Conservation (phyloP, 2,888 invertebrate genomes). For the Steromphala cineraria region DNA sequence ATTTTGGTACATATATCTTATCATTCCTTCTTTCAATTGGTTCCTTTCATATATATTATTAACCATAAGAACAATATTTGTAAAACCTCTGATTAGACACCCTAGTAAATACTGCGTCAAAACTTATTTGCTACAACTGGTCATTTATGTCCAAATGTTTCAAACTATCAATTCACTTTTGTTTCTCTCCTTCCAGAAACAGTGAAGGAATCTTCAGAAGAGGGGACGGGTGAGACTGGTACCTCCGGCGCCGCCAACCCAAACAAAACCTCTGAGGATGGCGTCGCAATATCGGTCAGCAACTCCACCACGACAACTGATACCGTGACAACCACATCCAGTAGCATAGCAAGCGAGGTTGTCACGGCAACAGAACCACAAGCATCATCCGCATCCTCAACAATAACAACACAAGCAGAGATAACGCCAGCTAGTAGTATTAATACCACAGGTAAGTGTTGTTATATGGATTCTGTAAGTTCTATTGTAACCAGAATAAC, state of each 20-base stretch:
- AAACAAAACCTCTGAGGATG: too few species aligned
- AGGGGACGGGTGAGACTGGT: slow-evolving; percentile 34
- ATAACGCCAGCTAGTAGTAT: slow-evolving; percentile 46
- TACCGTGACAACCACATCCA: background rate
- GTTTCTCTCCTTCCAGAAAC: slow-evolving; percentile 35
- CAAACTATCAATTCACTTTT: too few species aligned
- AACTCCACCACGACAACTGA: background rate
- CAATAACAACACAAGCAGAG: slow-evolving; percentile 56
- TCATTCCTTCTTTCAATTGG: too few species aligned
- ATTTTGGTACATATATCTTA: too few species aligned
- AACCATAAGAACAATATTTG: too few species aligned
- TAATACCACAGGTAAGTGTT: slow-evolving; percentile 28
- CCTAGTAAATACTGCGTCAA: too few species aligned
- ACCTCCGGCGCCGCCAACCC: background rate
- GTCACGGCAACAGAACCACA: slow-evolving; percentile 1
- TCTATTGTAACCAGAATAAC: too few species aligned
- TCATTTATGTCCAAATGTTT: too few species aligned
- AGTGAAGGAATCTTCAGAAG: slow-evolving; percentile 42
- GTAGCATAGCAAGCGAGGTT: background rate
- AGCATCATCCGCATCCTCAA: slow-evolving; percentile 23
- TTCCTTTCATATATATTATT: too few species aligned
- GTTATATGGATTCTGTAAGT: background rate
- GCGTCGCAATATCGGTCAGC: background rate
- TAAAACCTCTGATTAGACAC: too few species aligned
- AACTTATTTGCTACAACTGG: too few species aligned